Percentiles rank a stretch among this genome's conserved stretches.
Conservation (phyloP, 1,140 invertebrate genomes). For the Archivesica marissinica region DNA sequence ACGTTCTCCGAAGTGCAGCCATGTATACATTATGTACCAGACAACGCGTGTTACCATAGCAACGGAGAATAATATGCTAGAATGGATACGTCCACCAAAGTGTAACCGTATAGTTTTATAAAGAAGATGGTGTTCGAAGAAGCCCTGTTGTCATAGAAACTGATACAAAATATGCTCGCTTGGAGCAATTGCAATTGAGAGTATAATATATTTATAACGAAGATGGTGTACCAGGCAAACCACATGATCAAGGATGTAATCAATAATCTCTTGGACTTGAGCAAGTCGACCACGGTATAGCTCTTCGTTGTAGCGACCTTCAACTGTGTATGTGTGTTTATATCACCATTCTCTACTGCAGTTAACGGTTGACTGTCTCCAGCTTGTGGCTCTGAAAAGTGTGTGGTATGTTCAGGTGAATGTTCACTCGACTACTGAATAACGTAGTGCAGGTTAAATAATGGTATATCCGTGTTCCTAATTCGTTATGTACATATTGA, state of each 20-base stretch:
- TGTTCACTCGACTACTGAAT: too few species aligned
- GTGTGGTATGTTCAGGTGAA: too few species aligned
- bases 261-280: slow-evolving; percentile 37
- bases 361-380: neutral
- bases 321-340: neutral
- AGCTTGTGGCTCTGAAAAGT: too few species aligned
- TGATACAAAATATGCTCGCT: neutral
- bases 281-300: slow-evolving; percentile 20
- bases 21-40: too few species aligned
- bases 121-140: neutral
- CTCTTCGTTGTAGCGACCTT: neutral
- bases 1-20: too few species aligned
- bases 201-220: neutral
- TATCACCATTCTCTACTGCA: neutral
- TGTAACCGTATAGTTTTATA: neutral
- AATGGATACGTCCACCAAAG: too few species aligned
- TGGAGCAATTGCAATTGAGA: neutral
- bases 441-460: too few species aligned
- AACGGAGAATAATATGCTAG: too few species aligned
- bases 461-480: too few species aligned
- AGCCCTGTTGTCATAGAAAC: neutral
- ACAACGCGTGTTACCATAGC: too few species aligned
- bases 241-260: slow-evolving; percentile 51
- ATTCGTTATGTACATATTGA: too few species aligned
- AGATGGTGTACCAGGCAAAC: slow-evolving; percentile 44